A percentile compares a stretch with the other conserved stretches of the same genome.
Conservation (phyloP, 2,797 vertebrate genomes). For the Pempheris klunzingeri region DNA sequence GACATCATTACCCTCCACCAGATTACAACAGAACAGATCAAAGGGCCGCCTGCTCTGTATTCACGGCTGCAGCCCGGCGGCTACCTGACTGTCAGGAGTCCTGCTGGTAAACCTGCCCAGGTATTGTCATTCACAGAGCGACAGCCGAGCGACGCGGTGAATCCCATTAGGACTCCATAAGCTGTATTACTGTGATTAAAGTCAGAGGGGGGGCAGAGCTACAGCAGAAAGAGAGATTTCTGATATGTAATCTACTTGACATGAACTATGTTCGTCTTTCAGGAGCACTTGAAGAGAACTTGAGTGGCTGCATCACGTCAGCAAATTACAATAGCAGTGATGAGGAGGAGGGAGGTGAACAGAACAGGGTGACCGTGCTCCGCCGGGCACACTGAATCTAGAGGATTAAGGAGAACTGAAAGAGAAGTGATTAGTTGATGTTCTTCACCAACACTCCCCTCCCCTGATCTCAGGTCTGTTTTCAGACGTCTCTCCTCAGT, state of each 20-base stretch:
- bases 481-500: constrained; percentile 22
- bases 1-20: constrained; percentile 45
- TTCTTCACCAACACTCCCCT: no score
- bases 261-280: constrained; percentile 10
- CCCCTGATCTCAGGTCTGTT: no score
- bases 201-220: neutral
- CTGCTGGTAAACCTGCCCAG: constrained; percentile 34
- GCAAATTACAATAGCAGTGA: constrained; percentile 24
- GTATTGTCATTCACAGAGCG: constrained; percentile 48
- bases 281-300: constrained; percentile 13
- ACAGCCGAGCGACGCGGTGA: constrained; percentile 40
- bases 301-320: constrained; percentile 13
- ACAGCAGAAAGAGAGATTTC: neutral
- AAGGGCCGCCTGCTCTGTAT: constrained; percentile 51
- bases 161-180: constrained; percentile 50
- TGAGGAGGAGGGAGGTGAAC: constrained; percentile 16
- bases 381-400: neutral
- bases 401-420: constrained; percentile 12
- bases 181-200: constrained; percentile 61
- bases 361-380: neutral
- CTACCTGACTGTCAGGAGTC: constrained; percentile 50
- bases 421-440: no score
- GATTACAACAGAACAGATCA: constrained; percentile 40
- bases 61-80: constrained; percentile 21
- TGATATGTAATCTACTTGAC: constrained; percentile 19